phyloP scores from a whole-genome alignment of 2,888 invertebrate genomes.

The Sarcophaga caerulescens region DNA sequence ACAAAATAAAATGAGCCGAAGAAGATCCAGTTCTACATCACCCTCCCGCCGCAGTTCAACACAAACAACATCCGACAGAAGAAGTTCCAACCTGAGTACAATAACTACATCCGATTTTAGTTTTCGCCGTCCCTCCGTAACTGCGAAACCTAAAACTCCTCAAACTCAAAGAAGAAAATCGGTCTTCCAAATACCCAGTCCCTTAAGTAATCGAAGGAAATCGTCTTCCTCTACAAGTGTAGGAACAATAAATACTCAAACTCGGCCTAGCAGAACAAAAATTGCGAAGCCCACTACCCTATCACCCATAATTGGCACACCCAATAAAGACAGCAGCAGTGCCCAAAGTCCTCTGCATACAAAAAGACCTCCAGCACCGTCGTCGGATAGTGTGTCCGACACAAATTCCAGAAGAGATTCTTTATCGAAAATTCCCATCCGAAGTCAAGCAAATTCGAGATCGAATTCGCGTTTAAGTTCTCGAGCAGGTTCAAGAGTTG shows the following conservation, averaged over 20 bases:
- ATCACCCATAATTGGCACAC: conserved; percentile 81
- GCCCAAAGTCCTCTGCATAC: conserved; percentile 74
- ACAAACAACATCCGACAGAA: conserved; percentile 78
- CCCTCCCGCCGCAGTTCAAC: conserved; percentile 80
- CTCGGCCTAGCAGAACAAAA: conserved; percentile 72
- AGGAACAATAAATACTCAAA: conserved; percentile 20
- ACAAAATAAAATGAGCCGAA: conserved; percentile 65
- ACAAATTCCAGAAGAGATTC: conserved; percentile 74
- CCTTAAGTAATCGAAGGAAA: conserved; percentile 56
- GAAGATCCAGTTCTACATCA: conserved; percentile 79
- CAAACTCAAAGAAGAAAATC: conserved; percentile 60
- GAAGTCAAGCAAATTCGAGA: conserved; percentile 69
- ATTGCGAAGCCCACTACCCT: conserved; percentile 79
- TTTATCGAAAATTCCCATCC: conserved; percentile 78
- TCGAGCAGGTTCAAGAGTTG: conserved; percentile 64
- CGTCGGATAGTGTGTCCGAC: conserved; percentile 72
- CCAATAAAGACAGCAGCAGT: conserved; percentile 79
- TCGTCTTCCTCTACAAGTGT: conserved; percentile 65
- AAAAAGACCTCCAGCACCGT: conserved; percentile 42
- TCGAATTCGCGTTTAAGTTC: conserved; percentile 69
- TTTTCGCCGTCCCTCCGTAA: conserved; percentile 76
- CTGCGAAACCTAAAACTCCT: conserved; percentile 63
- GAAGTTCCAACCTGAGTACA: conserved; percentile 80
- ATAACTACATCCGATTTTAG: conserved; percentile 80
- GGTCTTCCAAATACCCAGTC: conserved; percentile 57